These are phyloP conservation scores for Antigone vipio DNA, from an alignment of 2,113 vertebrate genomes.

Conservation along the genomic window DNA sequence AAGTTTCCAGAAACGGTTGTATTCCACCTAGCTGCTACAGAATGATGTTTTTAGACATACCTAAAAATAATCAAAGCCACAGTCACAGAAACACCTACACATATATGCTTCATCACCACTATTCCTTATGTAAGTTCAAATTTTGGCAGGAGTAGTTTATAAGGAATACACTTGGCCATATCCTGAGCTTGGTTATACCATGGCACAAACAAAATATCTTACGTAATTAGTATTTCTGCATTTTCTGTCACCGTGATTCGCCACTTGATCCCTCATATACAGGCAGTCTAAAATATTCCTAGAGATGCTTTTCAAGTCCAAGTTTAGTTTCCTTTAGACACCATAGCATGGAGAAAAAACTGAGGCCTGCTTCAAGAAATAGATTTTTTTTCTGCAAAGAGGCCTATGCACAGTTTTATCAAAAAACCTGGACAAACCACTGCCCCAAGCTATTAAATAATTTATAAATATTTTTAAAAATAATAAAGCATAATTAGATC, in stretches of 20 bases:
- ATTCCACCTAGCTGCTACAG: not conserved
- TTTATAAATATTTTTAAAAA: not conserved
- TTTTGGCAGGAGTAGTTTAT: not conserved
- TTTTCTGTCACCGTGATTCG: not conserved
- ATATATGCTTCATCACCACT: not conserved
- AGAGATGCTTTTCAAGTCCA: not conserved
- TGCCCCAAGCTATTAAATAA: not conserved
- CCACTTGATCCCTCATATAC: not conserved
- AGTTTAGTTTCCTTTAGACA: not conserved
- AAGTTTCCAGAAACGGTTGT: not conserved
- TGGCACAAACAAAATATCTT: not conserved
- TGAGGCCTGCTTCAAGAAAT: not conserved
- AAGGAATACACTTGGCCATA: not conserved
- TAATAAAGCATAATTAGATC: not conserved
- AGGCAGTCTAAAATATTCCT: not conserved
- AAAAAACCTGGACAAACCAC: not conserved
- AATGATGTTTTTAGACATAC: not conserved
- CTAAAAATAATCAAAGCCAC: not conserved
- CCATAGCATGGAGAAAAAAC: not conserved
- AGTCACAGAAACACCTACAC: constrained; percentile 1
- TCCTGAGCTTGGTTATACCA: not conserved
- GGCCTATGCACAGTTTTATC: not conserved
- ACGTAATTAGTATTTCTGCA: not conserved
- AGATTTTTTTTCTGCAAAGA: not conserved
- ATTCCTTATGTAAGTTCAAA: not conserved